phyloP scores from a whole-genome alignment of 2,888 invertebrate genomes.

The Epirrita christyi region DNA sequence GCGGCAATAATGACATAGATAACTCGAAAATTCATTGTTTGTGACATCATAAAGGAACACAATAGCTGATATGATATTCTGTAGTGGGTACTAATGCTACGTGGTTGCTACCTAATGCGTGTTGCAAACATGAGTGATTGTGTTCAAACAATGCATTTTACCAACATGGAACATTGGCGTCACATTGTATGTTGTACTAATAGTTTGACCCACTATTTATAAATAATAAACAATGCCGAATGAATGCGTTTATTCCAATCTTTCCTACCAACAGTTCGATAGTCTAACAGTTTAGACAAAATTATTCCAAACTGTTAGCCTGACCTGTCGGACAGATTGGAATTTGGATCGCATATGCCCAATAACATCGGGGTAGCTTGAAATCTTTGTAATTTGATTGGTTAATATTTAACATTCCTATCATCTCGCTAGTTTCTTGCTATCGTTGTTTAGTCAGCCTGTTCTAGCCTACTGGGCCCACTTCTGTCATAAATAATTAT shows the following conservation, averaged over 20 bases:
- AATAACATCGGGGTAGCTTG: too few species aligned
- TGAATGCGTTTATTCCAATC: too few species aligned
- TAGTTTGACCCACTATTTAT: conserved; percentile 4
- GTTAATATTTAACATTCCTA: too few species aligned
- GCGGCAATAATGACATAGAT: conserved; percentile 50
- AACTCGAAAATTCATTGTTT: conserved; percentile 49
- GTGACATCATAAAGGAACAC: conserved; percentile 59
- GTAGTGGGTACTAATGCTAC: conserved; percentile 2
- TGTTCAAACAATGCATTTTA: conserved; percentile 31
- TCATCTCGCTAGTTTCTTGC: too few species aligned
- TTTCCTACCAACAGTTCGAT: too few species aligned
- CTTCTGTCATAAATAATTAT: background rate
- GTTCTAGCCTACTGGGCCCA: too few species aligned
- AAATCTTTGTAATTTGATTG: too few species aligned
- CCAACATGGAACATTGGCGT: conserved; percentile 22
- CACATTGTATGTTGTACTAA: conserved; percentile 6
- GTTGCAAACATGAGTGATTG: conserved; percentile 36
- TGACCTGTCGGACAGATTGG: too few species aligned
- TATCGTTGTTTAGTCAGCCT: too few species aligned
- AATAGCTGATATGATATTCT: conserved; percentile 42
- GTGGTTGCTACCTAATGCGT: conserved; percentile 1
- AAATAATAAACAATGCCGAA: conserved; percentile 7
- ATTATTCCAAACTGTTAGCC: too few species aligned
- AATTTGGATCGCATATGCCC: too few species aligned
- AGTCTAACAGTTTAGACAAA: too few species aligned